Evolutionary conservation across 1,140 invertebrate species (phyloP).

Genomic region (Streblospio benedicti): DNA sequence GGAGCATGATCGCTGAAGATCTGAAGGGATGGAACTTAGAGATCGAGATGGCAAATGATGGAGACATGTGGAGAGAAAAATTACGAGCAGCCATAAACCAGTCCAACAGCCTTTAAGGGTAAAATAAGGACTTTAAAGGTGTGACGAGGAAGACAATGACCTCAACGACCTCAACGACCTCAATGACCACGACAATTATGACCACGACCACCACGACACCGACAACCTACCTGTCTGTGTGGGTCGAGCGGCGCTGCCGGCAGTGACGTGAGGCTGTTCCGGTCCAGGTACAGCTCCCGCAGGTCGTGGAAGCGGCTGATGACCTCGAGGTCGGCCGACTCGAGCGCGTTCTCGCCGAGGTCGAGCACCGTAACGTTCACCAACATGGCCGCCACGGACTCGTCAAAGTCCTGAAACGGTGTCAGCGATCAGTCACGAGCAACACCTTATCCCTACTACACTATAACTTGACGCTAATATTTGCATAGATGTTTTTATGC

Average conservation of each 20-base stretch:
- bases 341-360: not conserved
- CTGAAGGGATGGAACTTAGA: too few species aligned
- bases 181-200: not conserved
- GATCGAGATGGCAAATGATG: too few species aligned
- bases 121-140: not conserved
- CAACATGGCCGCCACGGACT: not conserved
- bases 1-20: too few species aligned
- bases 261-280: constrained; percentile 13
- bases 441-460: constrained; percentile 3
- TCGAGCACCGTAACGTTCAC: constrained; percentile 1
- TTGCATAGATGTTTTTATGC: constrained; percentile 6
- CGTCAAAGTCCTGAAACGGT: not conserved
- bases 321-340: not conserved
- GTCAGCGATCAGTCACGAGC: constrained; percentile 4
- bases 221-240: not conserved
- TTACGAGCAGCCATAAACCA: too few species aligned
- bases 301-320: not conserved
- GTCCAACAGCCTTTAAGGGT: not conserved
- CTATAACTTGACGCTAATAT: constrained; percentile 1
- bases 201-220: not conserved
- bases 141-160: not conserved
- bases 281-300: constrained; percentile 14
- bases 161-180: not conserved
- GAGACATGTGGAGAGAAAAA: too few species aligned
- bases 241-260: constrained; percentile 6